Evolutionary conservation across 2,888 invertebrate genomes (phyloP).

Genomic region (Ectemnius lituratus): DNA sequence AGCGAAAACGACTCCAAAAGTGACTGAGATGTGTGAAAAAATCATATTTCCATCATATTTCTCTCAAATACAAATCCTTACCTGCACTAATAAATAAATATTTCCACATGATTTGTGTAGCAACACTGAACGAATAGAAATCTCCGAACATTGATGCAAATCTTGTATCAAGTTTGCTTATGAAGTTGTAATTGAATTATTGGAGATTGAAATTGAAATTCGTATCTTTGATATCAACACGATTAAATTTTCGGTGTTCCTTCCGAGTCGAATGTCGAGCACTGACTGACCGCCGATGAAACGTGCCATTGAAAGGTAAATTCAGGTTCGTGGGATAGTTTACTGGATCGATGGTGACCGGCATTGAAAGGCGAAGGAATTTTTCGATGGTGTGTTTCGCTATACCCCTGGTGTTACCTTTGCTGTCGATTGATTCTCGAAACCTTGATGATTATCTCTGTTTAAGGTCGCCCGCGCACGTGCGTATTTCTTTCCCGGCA

Average conservation of each 20-base stretch:
- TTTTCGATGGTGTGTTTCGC: slow-evolving; percentile 23
- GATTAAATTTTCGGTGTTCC: slow-evolving; percentile 35
- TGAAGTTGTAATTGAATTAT: too few species aligned
- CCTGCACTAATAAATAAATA: background rate
- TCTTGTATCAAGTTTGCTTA: background rate
- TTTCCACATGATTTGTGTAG: background rate
- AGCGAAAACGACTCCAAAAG: slow-evolving; percentile 26
- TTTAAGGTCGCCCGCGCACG: too few species aligned
- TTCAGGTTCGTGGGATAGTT: slow-evolving; percentile 37
- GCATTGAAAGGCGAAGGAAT: slow-evolving; percentile 39
- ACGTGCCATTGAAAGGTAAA: slow-evolving; percentile 29
- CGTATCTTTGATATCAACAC: background rate
- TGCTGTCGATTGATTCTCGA: background rate
- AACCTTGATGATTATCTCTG: too few species aligned
- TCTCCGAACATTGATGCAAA: background rate
- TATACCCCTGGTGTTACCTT: slow-evolving; percentile 3
- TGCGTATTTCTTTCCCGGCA: too few species aligned
- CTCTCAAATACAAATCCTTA: background rate
- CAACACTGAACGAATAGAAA: background rate
- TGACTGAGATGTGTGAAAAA: background rate
- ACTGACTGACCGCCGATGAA: slow-evolving; percentile 51
- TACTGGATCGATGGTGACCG: slow-evolving; percentile 28
- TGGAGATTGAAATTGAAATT: background rate
- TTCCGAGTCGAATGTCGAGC: slow-evolving; percentile 51
- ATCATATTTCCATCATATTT: background rate